These are phyloP conservation scores for Drosophila triauraria DNA, from an alignment of 1,140 invertebrate genomes.

Conservation along the genomic window DNA sequence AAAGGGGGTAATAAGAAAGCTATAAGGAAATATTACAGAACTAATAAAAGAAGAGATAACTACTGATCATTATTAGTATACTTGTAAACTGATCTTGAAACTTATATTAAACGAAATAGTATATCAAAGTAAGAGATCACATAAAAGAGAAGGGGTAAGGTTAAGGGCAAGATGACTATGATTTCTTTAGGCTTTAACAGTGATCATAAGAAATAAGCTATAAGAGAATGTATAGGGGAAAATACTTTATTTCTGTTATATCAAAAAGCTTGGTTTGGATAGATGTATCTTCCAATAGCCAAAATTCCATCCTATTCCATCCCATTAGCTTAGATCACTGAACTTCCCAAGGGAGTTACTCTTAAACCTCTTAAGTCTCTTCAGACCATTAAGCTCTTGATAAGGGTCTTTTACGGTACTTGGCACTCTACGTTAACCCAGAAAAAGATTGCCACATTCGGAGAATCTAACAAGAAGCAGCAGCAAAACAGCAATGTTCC, in stretches of 20 bases:
- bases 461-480: background rate
- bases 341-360: background rate
- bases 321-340: background rate
- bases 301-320: background rate
- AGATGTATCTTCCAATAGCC: background rate
- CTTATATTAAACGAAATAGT: background rate
- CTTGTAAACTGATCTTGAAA: background rate
- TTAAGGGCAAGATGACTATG: background rate
- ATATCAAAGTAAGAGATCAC: background rate
- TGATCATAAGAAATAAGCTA: background rate
- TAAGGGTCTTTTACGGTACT: background rate
- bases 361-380: background rate
- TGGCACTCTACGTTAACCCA: background rate
- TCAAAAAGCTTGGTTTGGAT: background rate
- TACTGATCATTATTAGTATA: background rate
- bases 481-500: slow-evolving; percentile 5
- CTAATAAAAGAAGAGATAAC: background rate
- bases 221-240: background rate
- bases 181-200: background rate
- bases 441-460: slow-evolving; percentile 12
- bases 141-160: background rate
- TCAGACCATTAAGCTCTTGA: slow-evolving; percentile 3
- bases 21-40: background rate
- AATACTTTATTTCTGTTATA: background rate
- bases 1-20: background rate